Evolutionary conservation across 2,113 vertebrate genomes (phyloP), one percentile per base, ranked within the genome.

Genomic region (Spermophilus dauricus): DNA sequence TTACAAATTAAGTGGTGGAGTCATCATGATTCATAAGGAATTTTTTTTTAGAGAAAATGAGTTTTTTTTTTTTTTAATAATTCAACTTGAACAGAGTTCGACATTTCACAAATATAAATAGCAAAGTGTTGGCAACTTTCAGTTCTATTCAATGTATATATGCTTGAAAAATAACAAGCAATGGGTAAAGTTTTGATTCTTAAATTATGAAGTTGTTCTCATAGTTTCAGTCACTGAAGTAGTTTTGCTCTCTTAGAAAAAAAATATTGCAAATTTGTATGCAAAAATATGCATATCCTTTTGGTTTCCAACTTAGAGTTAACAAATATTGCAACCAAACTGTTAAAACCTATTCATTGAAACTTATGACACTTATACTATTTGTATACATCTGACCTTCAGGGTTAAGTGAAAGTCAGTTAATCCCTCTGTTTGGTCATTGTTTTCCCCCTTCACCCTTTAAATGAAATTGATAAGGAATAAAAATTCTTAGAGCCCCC

Each of bases 391-490:
- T 76, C 73, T 0, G 58, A 63, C 0, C 4, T 89, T 97, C 63
- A 87, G 91, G 70, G 67, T 94, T 78, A 73, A 97, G 34, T 89
- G 61, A 97, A 97, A 30, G 0, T 30, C 75, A 83, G 56, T 80
- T 89, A 89, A 32, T 94, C 89, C 58, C 10, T 61, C 30, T 91
- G 48, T 69, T 77, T 18, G 58, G 89, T 97, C 51, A 96, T 95
- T 34, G 56, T 91, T 94, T 94, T 86, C 32, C 5, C 4, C 24
- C 61, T 88, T 88, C 1, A 42, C 18, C 61, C 80, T 92, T 94
- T 37, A 28, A 94, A 96, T 84, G 67, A 89, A 95, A 70, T 91
- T 81, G 8, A 91, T 75, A 61, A 97, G 82, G 81, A 97, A 96
- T 93, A 96, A 95, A 96, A 97, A 95, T 76, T 17, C 73, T 56